Evolutionary conservation across 1,140 invertebrate genomes (phyloP).

Genomic region (Microvelia longipes): DNA sequence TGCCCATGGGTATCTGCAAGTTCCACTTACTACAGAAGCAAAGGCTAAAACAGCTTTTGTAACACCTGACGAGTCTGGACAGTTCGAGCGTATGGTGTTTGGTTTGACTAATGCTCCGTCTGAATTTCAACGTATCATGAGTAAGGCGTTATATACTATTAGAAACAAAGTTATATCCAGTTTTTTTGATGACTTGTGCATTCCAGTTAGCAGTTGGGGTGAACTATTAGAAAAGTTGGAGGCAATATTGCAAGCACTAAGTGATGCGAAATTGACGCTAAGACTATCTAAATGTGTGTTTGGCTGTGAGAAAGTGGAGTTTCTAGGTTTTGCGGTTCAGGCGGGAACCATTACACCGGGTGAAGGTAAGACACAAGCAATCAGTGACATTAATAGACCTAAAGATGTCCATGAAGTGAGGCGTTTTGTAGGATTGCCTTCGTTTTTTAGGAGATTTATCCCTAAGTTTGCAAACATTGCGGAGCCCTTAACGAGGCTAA

Average conservation of each 20-base stretch:
- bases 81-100: neutral
- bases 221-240: neutral
- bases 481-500: neutral
- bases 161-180: neutral
- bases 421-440: neutral
- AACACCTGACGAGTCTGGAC: neutral
- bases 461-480: neutral
- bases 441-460: neutral
- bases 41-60: neutral
- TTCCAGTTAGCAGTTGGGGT: neutral
- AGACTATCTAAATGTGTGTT: neutral
- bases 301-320: neutral
- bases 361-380: neutral
- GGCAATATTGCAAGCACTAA: neutral
- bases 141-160: neutral
- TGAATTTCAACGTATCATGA: neutral
- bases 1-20: neutral
- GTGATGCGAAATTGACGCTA: neutral
- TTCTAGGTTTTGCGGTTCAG: neutral
- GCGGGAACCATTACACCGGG: neutral
- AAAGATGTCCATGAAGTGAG: neutral
- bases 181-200: neutral
- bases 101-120: neutral
- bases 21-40: neutral
- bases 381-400: neutral